phyloP scores from a whole-genome alignment of 2,113 vertebrate species.

The Perccottus glenii region DNA sequence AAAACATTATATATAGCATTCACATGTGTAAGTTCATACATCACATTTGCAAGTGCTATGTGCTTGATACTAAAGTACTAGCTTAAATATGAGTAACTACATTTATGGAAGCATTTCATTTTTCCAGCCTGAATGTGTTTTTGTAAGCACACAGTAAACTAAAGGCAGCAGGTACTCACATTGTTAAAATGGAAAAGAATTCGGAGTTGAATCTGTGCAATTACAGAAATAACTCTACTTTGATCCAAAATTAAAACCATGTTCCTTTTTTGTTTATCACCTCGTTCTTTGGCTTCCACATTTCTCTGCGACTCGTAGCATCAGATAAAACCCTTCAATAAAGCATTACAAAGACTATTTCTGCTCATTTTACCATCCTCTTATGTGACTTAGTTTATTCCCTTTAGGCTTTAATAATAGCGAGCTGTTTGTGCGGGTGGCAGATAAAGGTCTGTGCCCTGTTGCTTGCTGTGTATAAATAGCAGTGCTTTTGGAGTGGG shows the following conservation, averaged over 20 bases:
- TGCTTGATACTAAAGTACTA: no score
- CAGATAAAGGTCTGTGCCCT: slow-evolving; percentile 31
- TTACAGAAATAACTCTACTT: slow-evolving; percentile 1
- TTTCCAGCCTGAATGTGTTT: no score
- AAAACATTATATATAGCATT: no score
- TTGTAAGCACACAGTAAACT: no score
- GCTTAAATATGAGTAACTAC: no score
- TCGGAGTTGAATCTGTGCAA: not conserved
- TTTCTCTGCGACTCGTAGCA: not conserved
- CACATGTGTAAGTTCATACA: no score
- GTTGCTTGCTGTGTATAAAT: slow-evolving; percentile 31
- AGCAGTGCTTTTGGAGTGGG: slow-evolving; percentile 16
- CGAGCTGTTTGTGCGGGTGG: slow-evolving; percentile 14
- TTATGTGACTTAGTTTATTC: slow-evolving; percentile 9
- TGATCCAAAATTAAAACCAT: slow-evolving; percentile 2
- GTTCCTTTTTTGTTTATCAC: not conserved
- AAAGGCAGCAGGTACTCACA: no score
- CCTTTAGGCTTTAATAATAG: slow-evolving; percentile 15
- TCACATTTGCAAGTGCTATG: no score
- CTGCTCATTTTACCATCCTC: not conserved
- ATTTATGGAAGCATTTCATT: no score
- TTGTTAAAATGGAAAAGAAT: no score
- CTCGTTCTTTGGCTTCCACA: not conserved
- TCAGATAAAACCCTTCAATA: not conserved
- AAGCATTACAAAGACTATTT: not conserved